Conservation (phyloP, 2,888 invertebrate genomes). For the Spisula subtruncata region DNA sequence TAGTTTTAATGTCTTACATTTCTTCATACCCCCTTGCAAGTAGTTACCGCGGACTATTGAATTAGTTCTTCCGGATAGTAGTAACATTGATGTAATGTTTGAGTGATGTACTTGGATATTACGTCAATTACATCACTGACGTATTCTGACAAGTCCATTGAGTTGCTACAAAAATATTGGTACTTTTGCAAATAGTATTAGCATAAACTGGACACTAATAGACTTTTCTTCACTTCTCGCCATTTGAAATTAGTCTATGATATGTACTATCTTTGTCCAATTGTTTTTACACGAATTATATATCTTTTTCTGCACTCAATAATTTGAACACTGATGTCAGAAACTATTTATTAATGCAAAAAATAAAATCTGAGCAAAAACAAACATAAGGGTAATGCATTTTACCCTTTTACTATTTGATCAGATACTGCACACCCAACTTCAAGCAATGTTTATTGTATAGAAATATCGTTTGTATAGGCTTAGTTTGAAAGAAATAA, state of each 20-base stretch:
- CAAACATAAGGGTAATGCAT: too few relatives aligned
- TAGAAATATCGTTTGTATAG: too few relatives aligned
- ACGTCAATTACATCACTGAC: neutral
- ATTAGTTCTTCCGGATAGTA: neutral
- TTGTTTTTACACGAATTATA: neutral
- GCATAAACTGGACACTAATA: neutral
- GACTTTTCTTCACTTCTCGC: neutral
- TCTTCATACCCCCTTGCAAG: neutral
- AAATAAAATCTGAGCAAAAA: too few relatives aligned
- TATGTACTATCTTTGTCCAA: neutral
- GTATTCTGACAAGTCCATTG: neutral
- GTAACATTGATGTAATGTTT: neutral
- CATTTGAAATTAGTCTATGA: neutral
- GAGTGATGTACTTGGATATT: conserved; percentile 4
- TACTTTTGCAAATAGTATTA: conserved; percentile 18
- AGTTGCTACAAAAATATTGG: neutral
- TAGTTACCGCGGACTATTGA: neutral
- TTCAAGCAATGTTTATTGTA: too few relatives aligned
- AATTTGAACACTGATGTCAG: too few relatives aligned
- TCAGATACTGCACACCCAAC: too few relatives aligned
- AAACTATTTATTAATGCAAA: too few relatives aligned
- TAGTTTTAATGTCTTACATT: neutral
- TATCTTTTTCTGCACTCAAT: too few relatives aligned
- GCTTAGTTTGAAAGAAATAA: too few relatives aligned
- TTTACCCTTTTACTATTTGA: too few relatives aligned